A percentile compares a stretch with the other conserved stretches of the same genome.
Evolutionary conservation across 2,888 invertebrate genomes (phyloP).

Genomic region (Platypus cylindrus): DNA sequence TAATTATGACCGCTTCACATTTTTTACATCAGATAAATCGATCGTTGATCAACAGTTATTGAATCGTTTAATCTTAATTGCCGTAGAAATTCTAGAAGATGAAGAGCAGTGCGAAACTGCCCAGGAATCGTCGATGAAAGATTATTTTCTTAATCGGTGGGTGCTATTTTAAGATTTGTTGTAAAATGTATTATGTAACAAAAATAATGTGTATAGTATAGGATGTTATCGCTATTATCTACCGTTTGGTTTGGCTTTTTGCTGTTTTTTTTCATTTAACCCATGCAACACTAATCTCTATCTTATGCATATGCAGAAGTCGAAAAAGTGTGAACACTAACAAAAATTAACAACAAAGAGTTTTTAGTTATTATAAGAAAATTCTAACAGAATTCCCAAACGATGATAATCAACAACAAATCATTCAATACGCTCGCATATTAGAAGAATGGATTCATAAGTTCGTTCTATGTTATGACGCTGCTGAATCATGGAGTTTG

Average conservation of each 20-base stretch:
- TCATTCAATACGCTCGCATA: constrained; percentile 11
- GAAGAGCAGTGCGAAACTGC: constrained; percentile 17
- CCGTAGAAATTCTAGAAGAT: constrained; percentile 21
- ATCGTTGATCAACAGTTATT: constrained; percentile 22
- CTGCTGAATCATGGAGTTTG: constrained; percentile 51
- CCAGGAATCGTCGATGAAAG: constrained; percentile 22
- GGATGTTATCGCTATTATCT: no score
- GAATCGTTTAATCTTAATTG: constrained; percentile 21
- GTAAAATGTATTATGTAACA: no score
- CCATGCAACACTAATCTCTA: no score
- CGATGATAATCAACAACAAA: constrained; percentile 13
- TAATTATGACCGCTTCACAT: constrained; percentile 11
- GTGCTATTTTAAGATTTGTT: no score
- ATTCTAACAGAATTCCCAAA: constrained; percentile 21
- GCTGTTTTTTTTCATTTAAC: no score
- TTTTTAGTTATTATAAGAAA: constrained; percentile 21
- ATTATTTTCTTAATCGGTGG: no score
- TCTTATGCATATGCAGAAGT: no score
- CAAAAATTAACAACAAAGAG: no score
- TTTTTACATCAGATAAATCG: constrained; percentile 25
- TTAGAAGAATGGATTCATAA: constrained; percentile 29
- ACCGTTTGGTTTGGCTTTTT: no score
- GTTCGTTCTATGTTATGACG: constrained; percentile 35
- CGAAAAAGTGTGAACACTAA: no score
- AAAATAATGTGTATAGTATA: no score